Percentiles rank a stretch among this genome's conserved stretches.
phyloP scores from a whole-genome alignment of 2,888 invertebrate species.

The Clivina fossor region DNA sequence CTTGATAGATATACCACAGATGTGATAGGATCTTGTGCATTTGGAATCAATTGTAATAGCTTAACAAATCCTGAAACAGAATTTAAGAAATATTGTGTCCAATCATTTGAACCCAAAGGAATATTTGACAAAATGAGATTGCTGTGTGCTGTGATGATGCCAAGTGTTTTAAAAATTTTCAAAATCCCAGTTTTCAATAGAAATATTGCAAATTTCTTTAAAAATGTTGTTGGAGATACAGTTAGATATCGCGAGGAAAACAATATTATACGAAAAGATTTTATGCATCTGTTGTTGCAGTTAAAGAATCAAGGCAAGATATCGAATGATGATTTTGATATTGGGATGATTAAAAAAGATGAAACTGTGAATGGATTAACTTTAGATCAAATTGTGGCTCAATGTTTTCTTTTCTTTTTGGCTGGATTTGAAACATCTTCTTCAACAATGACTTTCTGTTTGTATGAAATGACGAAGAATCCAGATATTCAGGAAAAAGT shows the following conservation, averaged over 20 bases:
- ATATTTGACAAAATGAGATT: conserved; percentile 20
- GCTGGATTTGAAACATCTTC: conserved; percentile 6
- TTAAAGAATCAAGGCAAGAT: conserved; percentile 50
- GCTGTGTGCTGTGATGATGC: conserved; percentile 1
- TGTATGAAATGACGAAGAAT: not conserved
- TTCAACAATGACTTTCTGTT: conserved; percentile 1
- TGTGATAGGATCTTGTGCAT: not conserved
- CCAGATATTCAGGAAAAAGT: not conserved
- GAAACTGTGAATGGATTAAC: conserved; percentile 2
- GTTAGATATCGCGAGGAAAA: conserved; percentile 39
- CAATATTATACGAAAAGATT: conserved; percentile 54
- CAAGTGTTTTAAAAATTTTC: conserved; percentile 3
- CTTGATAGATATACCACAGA: conserved; percentile 11
- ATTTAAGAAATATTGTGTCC: not conserved
- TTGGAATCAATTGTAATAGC: not conserved
- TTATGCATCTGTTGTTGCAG: conserved; percentile 59
- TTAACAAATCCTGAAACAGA: conserved; percentile 5
- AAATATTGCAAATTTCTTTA: conserved; percentile 37
- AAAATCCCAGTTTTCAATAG: not conserved
- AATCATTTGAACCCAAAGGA: not conserved
- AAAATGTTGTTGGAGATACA: conserved; percentile 36
- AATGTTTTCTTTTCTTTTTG: conserved; percentile 1
- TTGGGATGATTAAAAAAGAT: too few species aligned
- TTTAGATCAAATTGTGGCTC: conserved; percentile 10
- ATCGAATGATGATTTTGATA: too few species aligned